A percentile compares a stretch with the other conserved stretches of the same genome.
Conservation (phyloP, 2,113 vertebrate genomes). For the Pterocles burchelli region DNA sequence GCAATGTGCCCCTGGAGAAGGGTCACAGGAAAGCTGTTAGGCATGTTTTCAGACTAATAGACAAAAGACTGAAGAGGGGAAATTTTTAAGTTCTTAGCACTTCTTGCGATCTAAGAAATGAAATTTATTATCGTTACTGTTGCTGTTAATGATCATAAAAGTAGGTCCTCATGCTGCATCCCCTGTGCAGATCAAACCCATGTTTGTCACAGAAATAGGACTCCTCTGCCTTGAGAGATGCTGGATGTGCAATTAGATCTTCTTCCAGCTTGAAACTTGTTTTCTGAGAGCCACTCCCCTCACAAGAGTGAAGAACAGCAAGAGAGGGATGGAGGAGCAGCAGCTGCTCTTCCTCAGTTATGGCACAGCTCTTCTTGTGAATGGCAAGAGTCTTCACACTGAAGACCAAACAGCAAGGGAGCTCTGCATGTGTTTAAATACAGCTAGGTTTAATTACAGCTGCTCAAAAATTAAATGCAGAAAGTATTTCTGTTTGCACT, state of each 20-base stretch:
- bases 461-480: conserved; percentile 29
- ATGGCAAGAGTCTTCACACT: background rate
- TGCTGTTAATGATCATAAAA: background rate
- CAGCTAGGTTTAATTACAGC: conserved; percentile 35
- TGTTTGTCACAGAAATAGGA: background rate
- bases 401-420: conserved; percentile 19
- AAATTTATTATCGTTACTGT: background rate
- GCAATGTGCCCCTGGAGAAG: background rate
- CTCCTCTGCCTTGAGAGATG: background rate
- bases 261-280: background rate
- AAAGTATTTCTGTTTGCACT: conserved; percentile 27
- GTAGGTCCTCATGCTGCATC: background rate
- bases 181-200: background rate
- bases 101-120: background rate
- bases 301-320: background rate
- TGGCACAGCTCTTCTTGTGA: background rate
- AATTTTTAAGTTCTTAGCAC: background rate
- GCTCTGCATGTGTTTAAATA: conserved; percentile 26
- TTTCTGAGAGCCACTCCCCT: background rate
- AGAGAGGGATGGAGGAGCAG: background rate
- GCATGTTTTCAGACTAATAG: background rate
- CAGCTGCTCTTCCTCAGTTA: background rate
- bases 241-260: background rate
- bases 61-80: background rate
- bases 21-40: background rate